Base-by-base conservation (phyloP, 30 jellyfish, hydroid and myxozoan genomes). In the Turritopsis dohrnii region DNA sequence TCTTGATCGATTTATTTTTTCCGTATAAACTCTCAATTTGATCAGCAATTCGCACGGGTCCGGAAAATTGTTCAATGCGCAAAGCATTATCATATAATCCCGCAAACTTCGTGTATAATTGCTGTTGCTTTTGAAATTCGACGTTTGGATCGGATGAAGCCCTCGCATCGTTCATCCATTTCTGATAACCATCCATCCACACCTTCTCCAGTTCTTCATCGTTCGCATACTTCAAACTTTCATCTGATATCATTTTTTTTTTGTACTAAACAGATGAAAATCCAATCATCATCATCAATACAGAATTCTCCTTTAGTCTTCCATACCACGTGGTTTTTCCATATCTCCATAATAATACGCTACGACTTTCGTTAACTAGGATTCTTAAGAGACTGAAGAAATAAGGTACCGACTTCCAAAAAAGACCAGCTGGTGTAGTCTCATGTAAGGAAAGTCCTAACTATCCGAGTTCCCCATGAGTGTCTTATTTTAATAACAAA, bases 111-210 rank as follows among this genome's bases (percentile, higher is more conserved):
- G 26, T 82, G 41, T 82, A 82, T 28, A 82, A 16, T 16, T 69
- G 29, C 31, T 82, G 89, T 53, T 82, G 89, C 52, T 65, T 82
- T 29, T 25, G 52, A 71, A 23, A 82, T 29, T 82, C 89, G 24
- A 13, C 21, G 5, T 28, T n/a, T 8, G 53, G 71, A 54, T 41
- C 31, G 27, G 8, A 21, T 9, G 73, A 65, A 21, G 71, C 52
- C 18, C 89, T 54, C 1, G 86, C 85, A 0, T 54, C 27, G 7
- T 60, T 69, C 89, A 82, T 82, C 23, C 72, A 65, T 29, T 25
- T 71, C 27, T 82, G 89, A 82, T 22, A 82, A 9, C 85, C 86
- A 65, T 71, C 29, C 83, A 82, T 31, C 89, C 89, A 82, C 20
- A 66, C 74, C 72, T 82, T 71, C 26, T 65, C 75, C 28, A 82